Evolutionary conservation across 2,113 vertebrate species (phyloP), one percentile per base, ranked within the genome.

Genomic region (Anoura caudifer): DNA sequence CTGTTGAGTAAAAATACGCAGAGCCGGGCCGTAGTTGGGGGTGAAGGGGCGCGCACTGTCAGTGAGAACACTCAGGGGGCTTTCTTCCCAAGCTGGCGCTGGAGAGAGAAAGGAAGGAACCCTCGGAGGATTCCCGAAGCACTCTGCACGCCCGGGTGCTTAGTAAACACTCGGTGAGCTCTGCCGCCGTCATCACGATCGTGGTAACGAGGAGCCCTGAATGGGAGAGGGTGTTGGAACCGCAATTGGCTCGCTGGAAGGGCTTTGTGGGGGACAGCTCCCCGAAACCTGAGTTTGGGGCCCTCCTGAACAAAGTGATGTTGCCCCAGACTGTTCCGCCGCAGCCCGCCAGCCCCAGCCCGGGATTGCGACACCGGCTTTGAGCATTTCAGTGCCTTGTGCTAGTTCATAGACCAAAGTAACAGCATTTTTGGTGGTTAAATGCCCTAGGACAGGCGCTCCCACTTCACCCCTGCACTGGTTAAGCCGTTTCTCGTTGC

Each of bases 361-460:
- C 33, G 0, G 1, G 56, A 14, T 1, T 17, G 3, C 14, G 1
- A 28, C 1, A 0, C 36, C 36, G 6, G 73, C 31, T 17, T 6
- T 12, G 13, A 1, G 59, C 2, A 22, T 50, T 36, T 20, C 31
- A 47, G 36, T 11, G 3, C 3, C 0, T 17, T 1, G 19, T 22
- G 61, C 59, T 15, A 2, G 13, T 31, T 72, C 0, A 7, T 0
- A 41, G 65, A 26, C 41, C n/a, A 1, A 69, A 54, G 26, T 0
- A 43, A 63, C 45, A 17, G 75, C 41, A 0, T 22, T 15, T 54
- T 13, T 4, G 47, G 7, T 0, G 12, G 24, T 15, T 31, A 3
- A 0, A 0, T 2, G 19, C 59, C 52, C 0, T 0, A 6, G 8
- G 26, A 5, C 38, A 33, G 20, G 41, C 0, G 0, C 9, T 65